phyloP scores from a whole-genome alignment of 2,113 vertebrate species.

The Vidua chalybeata region DNA sequence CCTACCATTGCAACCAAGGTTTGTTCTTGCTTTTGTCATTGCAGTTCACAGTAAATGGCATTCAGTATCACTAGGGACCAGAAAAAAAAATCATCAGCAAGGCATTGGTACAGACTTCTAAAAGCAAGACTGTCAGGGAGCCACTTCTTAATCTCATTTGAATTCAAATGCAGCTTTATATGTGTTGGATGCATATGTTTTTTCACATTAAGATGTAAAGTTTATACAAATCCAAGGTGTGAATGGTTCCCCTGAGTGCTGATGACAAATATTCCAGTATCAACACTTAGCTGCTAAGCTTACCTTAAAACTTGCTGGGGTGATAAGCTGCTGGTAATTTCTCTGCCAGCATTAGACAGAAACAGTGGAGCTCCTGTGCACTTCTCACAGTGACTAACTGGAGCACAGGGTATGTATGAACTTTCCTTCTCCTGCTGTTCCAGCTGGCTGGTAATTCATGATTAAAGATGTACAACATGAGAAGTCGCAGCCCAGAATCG shows the following conservation, averaged over 20 bases:
- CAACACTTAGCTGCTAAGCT: conserved; percentile 49
- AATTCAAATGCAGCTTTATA: conserved; percentile 59
- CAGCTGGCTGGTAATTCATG: conserved; percentile 8
- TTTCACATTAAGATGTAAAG: conserved; percentile 62
- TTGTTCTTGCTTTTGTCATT: conserved; percentile 16
- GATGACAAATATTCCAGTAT: conserved; percentile 63
- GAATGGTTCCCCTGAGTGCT: conserved; percentile 49
- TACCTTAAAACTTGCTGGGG: conserved; percentile 56
- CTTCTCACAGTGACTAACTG: background rate
- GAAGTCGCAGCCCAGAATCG: background rate
- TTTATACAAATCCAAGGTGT: conserved; percentile 46
- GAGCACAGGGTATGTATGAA: background rate
- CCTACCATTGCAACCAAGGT: background rate
- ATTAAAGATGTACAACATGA: background rate
- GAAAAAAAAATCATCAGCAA: background rate
- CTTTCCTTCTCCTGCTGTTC: background rate
- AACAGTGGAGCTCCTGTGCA: background rate
- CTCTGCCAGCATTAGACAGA: background rate
- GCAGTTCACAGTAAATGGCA: background rate
- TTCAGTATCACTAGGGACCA: background rate
- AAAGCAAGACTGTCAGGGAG: conserved; percentile 34
- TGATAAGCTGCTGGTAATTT: conserved; percentile 59
- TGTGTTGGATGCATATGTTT: conserved; percentile 47
- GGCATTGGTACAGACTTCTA: conserved; percentile 5
- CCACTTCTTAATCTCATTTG: conserved; percentile 58